phyloP scores from a whole-genome alignment of 2,113 vertebrate species.

The Chitala chitala region DNA sequence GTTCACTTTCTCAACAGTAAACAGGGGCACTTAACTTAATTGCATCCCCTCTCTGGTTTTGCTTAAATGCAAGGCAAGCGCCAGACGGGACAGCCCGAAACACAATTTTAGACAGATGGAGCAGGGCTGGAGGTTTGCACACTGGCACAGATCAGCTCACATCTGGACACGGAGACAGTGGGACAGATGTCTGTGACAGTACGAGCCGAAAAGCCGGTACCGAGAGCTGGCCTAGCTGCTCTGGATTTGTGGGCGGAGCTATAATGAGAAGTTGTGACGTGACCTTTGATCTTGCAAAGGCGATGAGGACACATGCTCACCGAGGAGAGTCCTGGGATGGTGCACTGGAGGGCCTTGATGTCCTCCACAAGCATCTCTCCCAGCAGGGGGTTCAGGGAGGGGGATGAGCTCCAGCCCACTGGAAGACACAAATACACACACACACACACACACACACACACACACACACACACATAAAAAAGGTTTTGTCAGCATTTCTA shows the following conservation, averaged over 20 bases:
- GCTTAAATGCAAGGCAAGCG: background rate
- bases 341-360: constrained; percentile 64
- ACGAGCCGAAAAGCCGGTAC: background rate
- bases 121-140: background rate
- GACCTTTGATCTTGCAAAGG: background rate
- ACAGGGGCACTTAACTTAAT: constrained; percentile 23
- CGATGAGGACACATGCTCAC: constrained; percentile 55
- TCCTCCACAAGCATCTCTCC: constrained; percentile 74
- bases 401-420: constrained; percentile 79
- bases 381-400: constrained; percentile 60
- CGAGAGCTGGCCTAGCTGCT: background rate
- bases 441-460: no score
- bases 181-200: background rate
- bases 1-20: constrained; percentile 41
- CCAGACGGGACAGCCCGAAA: constrained; percentile 9
- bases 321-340: constrained; percentile 70
- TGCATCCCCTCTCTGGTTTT: constrained; percentile 24
- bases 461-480: no score
- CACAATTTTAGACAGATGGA: constrained; percentile 22
- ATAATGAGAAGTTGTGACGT: background rate
- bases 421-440: constrained; percentile 40
- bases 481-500: no score
- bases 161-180: background rate
- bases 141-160: background rate
- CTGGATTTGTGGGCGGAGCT: background rate